A percentile compares a stretch with the other conserved stretches of the same genome.
Conservation (phyloP, 2,888 invertebrate genomes). For the Stenolophus ochropezus region DNA sequence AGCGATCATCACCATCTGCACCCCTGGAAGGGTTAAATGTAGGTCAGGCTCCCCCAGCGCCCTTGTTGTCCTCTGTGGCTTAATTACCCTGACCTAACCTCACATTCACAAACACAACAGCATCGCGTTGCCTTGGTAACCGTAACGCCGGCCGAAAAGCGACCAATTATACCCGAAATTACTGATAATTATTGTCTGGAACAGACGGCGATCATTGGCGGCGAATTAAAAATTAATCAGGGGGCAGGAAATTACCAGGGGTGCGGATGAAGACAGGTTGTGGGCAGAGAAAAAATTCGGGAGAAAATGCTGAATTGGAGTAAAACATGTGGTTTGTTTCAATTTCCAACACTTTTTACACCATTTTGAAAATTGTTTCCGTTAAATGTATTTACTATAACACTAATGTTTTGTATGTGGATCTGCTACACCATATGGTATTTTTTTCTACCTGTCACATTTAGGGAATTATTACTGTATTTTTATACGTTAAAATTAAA, state of each 20-base stretch:
- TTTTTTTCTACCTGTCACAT: no score
- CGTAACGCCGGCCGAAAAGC: constrained; percentile 8
- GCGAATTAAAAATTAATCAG: constrained; percentile 71
- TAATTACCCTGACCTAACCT: constrained; percentile 47
- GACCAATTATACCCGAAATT: constrained; percentile 49
- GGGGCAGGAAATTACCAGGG: constrained; percentile 54
- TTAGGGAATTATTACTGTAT: no score
- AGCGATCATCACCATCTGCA: constrained; percentile 18
- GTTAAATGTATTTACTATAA: not conserved
- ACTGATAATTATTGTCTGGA: constrained; percentile 42
- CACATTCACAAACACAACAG: not conserved
- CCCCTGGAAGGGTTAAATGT: constrained; percentile 52
- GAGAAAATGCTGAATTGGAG: not conserved
- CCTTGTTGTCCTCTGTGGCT: constrained; percentile 29
- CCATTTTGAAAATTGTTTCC: not conserved
- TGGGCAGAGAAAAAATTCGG: not conserved
- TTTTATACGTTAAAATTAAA: no score
- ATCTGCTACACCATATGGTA: not conserved
- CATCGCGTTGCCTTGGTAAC: not conserved
- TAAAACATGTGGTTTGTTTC: not conserved
- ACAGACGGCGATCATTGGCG: constrained; percentile 68
- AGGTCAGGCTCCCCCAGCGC: constrained; percentile 33
- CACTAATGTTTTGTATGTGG: not conserved
- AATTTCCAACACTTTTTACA: not conserved
- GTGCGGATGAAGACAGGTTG: constrained; percentile 2